Evolutionary conservation across 2,888 invertebrate species (phyloP).

Genomic region (Amiota communis): DNA sequence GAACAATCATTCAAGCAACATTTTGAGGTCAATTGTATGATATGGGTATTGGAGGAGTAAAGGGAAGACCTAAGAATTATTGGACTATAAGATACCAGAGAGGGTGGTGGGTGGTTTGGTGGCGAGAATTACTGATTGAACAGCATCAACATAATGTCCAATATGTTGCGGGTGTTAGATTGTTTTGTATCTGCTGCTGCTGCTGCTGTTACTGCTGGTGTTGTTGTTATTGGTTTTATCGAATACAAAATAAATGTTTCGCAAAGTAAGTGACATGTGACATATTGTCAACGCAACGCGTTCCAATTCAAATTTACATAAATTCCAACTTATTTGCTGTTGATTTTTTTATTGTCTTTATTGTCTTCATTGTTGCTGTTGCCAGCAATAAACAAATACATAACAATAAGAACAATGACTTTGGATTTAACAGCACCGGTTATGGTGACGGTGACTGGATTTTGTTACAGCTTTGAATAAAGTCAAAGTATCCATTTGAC

Average conservation of each 20-base stretch:
- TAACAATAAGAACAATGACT: conserved; percentile 13
- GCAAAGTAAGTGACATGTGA: conserved; percentile 65
- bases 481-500: no score
- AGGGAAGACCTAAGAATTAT: background rate
- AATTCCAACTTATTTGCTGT: conserved; percentile 58
- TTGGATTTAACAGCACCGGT: background rate
- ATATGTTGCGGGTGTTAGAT: conserved; percentile 25
- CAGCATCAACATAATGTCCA: conserved; percentile 4
- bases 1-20: conserved; percentile 23
- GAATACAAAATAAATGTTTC: conserved; percentile 37
- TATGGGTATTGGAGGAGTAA: background rate
- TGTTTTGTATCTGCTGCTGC: background rate
- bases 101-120: background rate
- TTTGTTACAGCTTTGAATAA: no score
- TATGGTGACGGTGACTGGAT: background rate
- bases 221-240: background rate
- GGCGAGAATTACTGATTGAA: no score
- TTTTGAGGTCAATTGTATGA: conserved; percentile 40
- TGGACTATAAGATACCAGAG: background rate
- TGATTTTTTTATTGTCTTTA: conserved; percentile 24
- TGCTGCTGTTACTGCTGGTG: background rate
- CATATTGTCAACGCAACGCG: conserved; percentile 69
- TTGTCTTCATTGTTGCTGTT: conserved; percentile 33
- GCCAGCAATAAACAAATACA: conserved; percentile 39
- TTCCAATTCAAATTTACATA: conserved; percentile 61